phyloP scores from a whole-genome alignment of 2,888 invertebrate genomes.

The Acanthacorydalis orientalis region DNA sequence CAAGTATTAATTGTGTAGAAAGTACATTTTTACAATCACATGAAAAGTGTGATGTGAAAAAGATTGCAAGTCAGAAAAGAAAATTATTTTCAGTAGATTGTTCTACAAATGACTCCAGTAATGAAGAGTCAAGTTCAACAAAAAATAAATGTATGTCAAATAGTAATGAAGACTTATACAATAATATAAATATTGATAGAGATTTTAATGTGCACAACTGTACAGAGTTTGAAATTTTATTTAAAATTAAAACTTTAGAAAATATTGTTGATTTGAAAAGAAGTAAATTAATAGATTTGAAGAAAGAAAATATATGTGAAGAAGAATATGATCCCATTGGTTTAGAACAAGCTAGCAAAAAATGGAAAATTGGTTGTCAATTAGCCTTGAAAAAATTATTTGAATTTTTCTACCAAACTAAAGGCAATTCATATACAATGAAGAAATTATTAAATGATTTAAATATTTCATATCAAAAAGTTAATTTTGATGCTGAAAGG shows the following conservation, averaged over 20 bases:
- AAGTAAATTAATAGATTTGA: not conserved
- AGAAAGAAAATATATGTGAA: not conserved
- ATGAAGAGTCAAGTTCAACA: not conserved
- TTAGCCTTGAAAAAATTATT: constrained; percentile 30
- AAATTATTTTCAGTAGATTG: not conserved
- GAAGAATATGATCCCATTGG: constrained; percentile 28
- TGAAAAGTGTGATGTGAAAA: not conserved
- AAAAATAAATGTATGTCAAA: too few relatives aligned
- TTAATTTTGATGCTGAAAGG: constrained; percentile 32
- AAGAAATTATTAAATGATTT: constrained; percentile 29
- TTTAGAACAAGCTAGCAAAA: constrained; percentile 27
- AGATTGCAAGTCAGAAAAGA: not conserved
- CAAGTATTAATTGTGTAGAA: not conserved
- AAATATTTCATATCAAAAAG: constrained; percentile 30
- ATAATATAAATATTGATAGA: too few relatives aligned
- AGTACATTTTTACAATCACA: not conserved
- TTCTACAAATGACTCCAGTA: not conserved
- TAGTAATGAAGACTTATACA: too few relatives aligned
- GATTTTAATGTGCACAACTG: not conserved
- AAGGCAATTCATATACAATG: constrained; percentile 28
- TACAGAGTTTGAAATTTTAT: not conserved
- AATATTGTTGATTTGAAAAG: not conserved
- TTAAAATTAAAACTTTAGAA: not conserved
- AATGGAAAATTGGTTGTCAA: constrained; percentile 36
- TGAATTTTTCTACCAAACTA: constrained; percentile 27